phyloP scores from a whole-genome alignment of 2,888 invertebrate genomes.

The Stegophylla sp. region DNA sequence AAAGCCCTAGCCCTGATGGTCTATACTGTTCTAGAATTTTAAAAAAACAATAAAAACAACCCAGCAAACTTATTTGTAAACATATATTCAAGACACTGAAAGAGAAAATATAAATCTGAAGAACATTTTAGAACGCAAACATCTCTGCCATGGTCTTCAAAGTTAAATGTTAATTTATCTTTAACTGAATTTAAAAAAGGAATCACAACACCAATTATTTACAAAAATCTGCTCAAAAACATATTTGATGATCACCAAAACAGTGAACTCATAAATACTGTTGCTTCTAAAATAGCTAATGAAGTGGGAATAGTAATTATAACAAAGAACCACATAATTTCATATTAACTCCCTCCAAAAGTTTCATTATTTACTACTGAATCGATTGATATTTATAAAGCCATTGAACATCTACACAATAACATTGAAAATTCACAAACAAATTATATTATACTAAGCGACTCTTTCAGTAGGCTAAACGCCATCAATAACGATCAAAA shows the following conservation, averaged over 20 bases:
- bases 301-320: background rate
- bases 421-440: background rate
- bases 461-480: background rate
- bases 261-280: background rate
- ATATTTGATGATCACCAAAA: background rate
- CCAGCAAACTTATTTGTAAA: background rate
- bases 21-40: background rate
- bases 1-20: too few species aligned
- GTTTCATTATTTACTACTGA: background rate
- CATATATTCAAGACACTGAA: background rate
- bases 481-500: background rate
- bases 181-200: background rate
- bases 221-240: background rate
- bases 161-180: background rate
- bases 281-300: background rate
- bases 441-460: background rate
- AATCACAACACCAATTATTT: background rate
- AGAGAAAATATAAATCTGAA: too few species aligned
- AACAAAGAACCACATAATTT: background rate
- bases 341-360: background rate
- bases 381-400: background rate
- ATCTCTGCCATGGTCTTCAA: too few species aligned
- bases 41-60: background rate
- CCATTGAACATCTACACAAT: background rate
- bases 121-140: too few species aligned